Evolutionary conservation across 2,888 invertebrate species (phyloP), one percentile per base, ranked within the genome.

Genomic region (Nomada fucata): DNA sequence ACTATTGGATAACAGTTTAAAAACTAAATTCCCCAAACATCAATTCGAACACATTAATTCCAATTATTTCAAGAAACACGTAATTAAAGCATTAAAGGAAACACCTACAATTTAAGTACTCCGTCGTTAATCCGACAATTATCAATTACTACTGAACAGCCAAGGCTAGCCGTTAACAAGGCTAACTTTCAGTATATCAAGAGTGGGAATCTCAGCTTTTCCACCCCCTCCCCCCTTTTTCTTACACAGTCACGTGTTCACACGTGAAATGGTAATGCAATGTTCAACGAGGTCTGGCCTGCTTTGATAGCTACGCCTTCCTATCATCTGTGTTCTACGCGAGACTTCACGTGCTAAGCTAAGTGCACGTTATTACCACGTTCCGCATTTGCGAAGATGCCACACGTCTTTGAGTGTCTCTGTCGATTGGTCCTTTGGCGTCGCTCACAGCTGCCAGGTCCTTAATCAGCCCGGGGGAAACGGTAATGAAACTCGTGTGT

Each of bases 261-360:
- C 63, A 79, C 78, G 67, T 65, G 83, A 72, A 75, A 76, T 63
- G 75, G 47, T 84, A 87, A 87, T 83, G 85, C 81, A 71, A 65
- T 67, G 64, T 63, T 61, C 64, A 69, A 26, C 76, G 70, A 68
- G 75, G 63, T 73, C 61, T 87, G 87, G 79, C 79, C 87, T 84
- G 87, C 80, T 89, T 89, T 69, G 83, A 88, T 82, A 89, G 67
- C 73, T 23, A 73, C 72, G 79, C 55, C 65, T 74, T 80, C 76
- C 76, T 69, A 80, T 84, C 85, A 72, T 60, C 59, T 71, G 13
- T 63, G 59, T 63, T 67, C 53, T 61, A 29, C 15, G 36, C 60
- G 59, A 52, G 64, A 44, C 59, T 53, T 18, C 29, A 60, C 59
- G 57, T 52, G 26, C 50, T 18, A 50, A 69, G 29, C 76, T 74